These are phyloP conservation scores for Yponomeuta malinellus DNA, from an alignment of 2,888 invertebrate species.

Conservation along the genomic window DNA sequence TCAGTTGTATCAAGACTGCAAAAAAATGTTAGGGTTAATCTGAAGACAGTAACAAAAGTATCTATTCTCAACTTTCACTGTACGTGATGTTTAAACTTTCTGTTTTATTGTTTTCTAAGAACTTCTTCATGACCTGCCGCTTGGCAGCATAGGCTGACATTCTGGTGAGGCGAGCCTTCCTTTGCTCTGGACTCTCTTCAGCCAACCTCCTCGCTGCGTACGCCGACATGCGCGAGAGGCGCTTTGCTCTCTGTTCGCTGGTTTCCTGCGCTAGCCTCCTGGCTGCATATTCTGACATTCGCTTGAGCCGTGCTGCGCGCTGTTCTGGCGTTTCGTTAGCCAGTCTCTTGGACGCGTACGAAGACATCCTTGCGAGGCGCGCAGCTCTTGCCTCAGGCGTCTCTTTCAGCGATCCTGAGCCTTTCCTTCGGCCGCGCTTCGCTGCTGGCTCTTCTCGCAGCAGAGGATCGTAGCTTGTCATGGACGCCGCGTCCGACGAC, in stretches of 20 bases:
- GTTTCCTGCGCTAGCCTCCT: constrained; percentile 55
- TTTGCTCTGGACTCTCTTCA: constrained; percentile 57
- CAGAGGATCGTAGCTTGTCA: constrained; percentile 40
- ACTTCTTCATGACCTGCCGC: constrained; percentile 53
- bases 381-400: constrained; percentile 48
- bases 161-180: constrained; percentile 46
- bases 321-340: constrained; percentile 62
- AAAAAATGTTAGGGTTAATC: too few relatives aligned
- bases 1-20: too few relatives aligned
- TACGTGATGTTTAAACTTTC: background rate
- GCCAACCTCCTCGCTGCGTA: constrained; percentile 64
- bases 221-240: constrained; percentile 62
- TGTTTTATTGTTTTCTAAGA: constrained; percentile 7
- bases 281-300: constrained; percentile 68
- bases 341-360: constrained; percentile 61
- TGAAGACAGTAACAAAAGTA: too few relatives aligned
- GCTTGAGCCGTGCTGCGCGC: constrained; percentile 48
- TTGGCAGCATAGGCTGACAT: constrained; percentile 67
- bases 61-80: background rate
- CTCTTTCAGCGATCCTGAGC: constrained; percentile 39
- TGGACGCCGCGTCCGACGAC: constrained; percentile 24
- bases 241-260: constrained; percentile 51
- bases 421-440: constrained; percentile 32
- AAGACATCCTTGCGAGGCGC: constrained; percentile 62
- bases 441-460: constrained; percentile 22